A percentile compares a stretch with the other conserved stretches of the same genome.
Conservation (phyloP, 1,140 invertebrate genomes). For the Elymnias hypermnestra region DNA sequence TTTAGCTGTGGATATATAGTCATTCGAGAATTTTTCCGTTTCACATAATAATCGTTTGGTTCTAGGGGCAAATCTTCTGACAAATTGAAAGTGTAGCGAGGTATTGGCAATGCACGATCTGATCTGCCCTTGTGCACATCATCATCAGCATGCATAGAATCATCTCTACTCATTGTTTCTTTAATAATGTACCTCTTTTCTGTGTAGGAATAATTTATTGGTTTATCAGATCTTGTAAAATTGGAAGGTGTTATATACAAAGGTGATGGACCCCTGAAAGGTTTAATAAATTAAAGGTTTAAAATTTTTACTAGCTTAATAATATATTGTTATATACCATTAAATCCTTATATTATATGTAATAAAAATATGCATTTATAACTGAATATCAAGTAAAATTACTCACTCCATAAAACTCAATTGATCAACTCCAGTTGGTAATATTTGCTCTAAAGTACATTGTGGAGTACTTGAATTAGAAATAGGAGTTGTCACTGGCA, state of each 20-base stretch:
- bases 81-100: constrained; percentile 76
- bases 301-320: not conserved
- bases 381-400: constrained; percentile 1
- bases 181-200: constrained; percentile 47
- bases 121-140: constrained; percentile 53
- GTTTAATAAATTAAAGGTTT: not conserved
- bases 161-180: constrained; percentile 22
- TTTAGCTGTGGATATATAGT: constrained; percentile 70
- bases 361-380: no score
- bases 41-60: constrained; percentile 65
- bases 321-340: no score
- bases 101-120: constrained; percentile 76
- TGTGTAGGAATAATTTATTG: constrained; percentile 76
- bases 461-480: constrained; percentile 50
- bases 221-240: constrained; percentile 86
- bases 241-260: constrained; percentile 85
- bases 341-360: no score
- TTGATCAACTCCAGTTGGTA: constrained; percentile 79
- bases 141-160: constrained; percentile 42
- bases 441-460: constrained; percentile 81
- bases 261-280: constrained; percentile 70
- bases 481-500: constrained; percentile 80
- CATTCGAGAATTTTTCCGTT: constrained; percentile 48
- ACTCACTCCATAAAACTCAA: constrained; percentile 78
- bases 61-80: constrained; percentile 72